Percentiles rank a stretch among this genome's conserved stretches.
Conservation (phyloP, 2,113 vertebrate species). For the Macquaria australasica region DNA sequence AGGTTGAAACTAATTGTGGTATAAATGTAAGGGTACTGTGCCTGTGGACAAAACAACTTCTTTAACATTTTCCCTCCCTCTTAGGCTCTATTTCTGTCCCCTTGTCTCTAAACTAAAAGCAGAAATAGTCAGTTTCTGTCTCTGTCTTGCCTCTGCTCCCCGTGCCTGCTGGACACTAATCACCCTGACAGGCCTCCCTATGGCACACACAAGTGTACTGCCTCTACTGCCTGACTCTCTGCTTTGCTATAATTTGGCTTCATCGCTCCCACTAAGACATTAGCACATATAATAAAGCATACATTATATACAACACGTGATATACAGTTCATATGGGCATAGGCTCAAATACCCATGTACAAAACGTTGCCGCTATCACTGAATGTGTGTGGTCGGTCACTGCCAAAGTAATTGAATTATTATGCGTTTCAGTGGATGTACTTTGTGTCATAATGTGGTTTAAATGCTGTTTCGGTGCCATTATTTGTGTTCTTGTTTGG, state of each 20-base stretch:
- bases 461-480: background rate
- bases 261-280: background rate
- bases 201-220: conserved; percentile 8
- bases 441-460: background rate
- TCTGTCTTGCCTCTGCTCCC: conserved; percentile 1
- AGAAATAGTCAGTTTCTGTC: background rate
- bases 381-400: background rate
- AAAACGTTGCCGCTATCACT: background rate
- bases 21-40: background rate
- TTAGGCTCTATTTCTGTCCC: conserved; percentile 3
- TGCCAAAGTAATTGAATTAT: background rate
- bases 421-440: background rate
- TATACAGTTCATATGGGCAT: background rate
- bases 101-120: background rate
- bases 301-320: background rate
- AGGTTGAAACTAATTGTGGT: background rate
- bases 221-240: background rate
- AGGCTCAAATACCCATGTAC: background rate
- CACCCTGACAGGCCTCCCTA: conserved; percentile 26
- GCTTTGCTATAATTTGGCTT: background rate
- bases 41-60: background rate
- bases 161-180: background rate
- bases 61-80: background rate
- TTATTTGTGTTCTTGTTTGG: background rate
- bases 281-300: background rate